Evolutionary conservation across 1,140 invertebrate species (phyloP).

Genomic region (Bombus sylvicola): DNA sequence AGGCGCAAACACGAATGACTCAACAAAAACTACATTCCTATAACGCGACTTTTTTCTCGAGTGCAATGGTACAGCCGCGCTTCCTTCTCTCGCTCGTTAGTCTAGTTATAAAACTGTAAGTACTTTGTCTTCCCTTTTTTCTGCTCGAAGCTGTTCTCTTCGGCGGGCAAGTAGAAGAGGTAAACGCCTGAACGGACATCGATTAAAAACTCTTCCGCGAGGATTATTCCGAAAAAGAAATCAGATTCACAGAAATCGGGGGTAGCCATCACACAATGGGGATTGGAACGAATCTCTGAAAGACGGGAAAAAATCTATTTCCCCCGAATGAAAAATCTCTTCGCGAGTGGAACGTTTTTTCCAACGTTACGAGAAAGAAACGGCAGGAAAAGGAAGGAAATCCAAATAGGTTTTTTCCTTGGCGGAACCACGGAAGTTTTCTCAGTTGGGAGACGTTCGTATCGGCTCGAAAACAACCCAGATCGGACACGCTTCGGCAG

Average conservation of each 20-base stretch:
- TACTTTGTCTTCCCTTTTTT: not conserved
- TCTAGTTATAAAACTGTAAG: conserved; percentile 10
- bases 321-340: not conserved
- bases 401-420: conserved; percentile 6
- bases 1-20: not conserved
- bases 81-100: not conserved
- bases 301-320: not conserved
- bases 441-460: conserved; percentile 14
- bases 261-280: not conserved
- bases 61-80: not conserved
- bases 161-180: not conserved
- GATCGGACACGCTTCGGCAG: conserved; percentile 20
- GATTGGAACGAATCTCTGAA: not conserved
- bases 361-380: not conserved
- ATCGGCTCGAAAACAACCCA: conserved; percentile 9
- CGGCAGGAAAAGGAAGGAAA: conserved; percentile 1
- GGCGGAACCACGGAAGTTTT: conserved; percentile 15
- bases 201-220: conserved; percentile 12
- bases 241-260: not conserved
- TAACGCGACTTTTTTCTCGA: not conserved
- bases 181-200: not conserved
- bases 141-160: not conserved
- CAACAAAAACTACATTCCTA: not conserved
- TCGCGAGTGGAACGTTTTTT: not conserved
- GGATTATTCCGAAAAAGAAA: not conserved